phyloP scores from a whole-genome alignment of 1,140 invertebrate genomes.

The Heliconius eleuchia region DNA sequence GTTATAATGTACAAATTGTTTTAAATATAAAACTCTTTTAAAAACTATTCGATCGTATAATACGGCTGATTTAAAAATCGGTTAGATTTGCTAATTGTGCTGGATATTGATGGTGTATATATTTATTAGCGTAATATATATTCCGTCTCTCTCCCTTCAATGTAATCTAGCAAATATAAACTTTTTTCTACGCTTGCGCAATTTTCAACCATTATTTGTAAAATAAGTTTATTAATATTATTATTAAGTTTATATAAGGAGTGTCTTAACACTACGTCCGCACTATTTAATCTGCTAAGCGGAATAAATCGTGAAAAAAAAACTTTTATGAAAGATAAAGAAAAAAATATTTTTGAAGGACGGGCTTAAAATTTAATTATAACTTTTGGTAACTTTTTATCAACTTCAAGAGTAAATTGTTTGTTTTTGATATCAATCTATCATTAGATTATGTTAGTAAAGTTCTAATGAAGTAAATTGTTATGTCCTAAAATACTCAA shows the following conservation, averaged over 20 bases:
- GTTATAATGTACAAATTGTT: slow-evolving; percentile 17
- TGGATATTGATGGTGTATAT: slow-evolving; percentile 45
- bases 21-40: slow-evolving; percentile 36
- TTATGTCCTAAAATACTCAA: no score
- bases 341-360: no score
- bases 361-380: no score
- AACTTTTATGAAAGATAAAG: no score
- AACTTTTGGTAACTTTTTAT: no score
- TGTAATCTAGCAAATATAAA: slow-evolving; percentile 55
- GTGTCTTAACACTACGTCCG: not conserved
- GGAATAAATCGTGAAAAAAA: no score
- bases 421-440: no score
- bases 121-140: slow-evolving; percentile 51
- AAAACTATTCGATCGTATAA: slow-evolving; percentile 71
- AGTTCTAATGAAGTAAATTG: no score
- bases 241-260: not conserved
- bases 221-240: slow-evolving; percentile 18
- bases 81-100: slow-evolving; percentile 41
- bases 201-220: slow-evolving; percentile 40
- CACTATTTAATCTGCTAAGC: no score
- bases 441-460: no score
- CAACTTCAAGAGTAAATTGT: no score
- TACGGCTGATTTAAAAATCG: slow-evolving; percentile 57
- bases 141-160: slow-evolving; percentile 59
- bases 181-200: slow-evolving; percentile 64